phyloP scores from a whole-genome alignment of 2,888 invertebrate species.

The Agrotis ipsilon region DNA sequence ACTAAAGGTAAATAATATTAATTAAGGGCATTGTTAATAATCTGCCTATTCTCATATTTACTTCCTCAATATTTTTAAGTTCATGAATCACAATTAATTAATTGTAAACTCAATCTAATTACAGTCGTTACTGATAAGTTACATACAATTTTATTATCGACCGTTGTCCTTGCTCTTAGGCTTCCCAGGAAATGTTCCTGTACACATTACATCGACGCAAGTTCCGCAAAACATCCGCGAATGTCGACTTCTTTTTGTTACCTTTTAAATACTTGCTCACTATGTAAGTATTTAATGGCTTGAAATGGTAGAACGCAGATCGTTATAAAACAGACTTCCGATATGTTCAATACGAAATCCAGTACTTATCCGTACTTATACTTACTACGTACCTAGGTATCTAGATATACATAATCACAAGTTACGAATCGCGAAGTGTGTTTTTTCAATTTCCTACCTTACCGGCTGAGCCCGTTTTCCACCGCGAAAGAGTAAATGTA shows the following conservation, averaged over 20 bases:
- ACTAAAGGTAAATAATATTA: too few species aligned
- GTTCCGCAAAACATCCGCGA: slow-evolving; percentile 65
- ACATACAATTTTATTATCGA: slow-evolving; percentile 26
- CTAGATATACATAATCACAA: too few species aligned
- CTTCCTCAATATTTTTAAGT: slow-evolving; percentile 15
- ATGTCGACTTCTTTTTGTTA: slow-evolving; percentile 66
- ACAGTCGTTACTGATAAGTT: slow-evolving; percentile 16
- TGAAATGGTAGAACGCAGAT: slow-evolving; percentile 17
- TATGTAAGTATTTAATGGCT: slow-evolving; percentile 21
- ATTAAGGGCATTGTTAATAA: background rate
- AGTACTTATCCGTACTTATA: background rate
- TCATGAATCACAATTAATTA: slow-evolving; percentile 17
- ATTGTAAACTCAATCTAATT: slow-evolving; percentile 15
- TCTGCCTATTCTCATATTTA: background rate
- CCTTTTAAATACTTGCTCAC: slow-evolving; percentile 39
- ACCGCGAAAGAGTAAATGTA: too few species aligned
- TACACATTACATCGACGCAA: slow-evolving; percentile 44
- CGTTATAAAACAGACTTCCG: slow-evolving; percentile 29
- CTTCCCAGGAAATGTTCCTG: slow-evolving; percentile 63
- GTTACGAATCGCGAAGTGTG: too few species aligned
- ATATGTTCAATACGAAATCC: slow-evolving; percentile 9
- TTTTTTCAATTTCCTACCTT: too few species aligned
- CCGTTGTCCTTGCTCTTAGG: slow-evolving; percentile 46
- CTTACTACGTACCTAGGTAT: too few species aligned
- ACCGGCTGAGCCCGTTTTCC: too few species aligned